Percentiles rank a stretch among this genome's conserved stretches.
phyloP scores from a whole-genome alignment of 2,888 invertebrate species.

The Spilosoma lubricipeda region DNA sequence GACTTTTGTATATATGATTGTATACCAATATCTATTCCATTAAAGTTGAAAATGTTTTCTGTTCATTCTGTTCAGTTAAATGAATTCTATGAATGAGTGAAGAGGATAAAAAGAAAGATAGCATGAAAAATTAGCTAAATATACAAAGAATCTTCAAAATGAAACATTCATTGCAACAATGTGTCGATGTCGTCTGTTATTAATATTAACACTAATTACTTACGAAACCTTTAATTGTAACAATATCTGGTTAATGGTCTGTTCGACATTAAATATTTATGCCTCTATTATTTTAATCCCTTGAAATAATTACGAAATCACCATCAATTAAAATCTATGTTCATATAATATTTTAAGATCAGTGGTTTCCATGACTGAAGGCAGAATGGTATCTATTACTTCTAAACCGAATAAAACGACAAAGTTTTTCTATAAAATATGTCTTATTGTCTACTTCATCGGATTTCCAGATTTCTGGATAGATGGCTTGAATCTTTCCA shows the following conservation, averaged over 20 bases:
- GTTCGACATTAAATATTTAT: background rate
- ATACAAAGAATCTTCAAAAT: no score
- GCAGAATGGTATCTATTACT: conserved; percentile 16
- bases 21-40: no score
- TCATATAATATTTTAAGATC: background rate
- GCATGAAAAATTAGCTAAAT: no score
- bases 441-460: conserved; percentile 37
- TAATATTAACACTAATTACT: no score
- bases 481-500: conserved; percentile 44
- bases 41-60: no score
- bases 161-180: no score
- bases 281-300: background rate
- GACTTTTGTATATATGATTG: no score
- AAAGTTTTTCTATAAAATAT: conserved; percentile 45
- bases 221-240: no score
- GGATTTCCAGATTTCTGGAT: conserved; percentile 62
- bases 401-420: conserved; percentile 38
- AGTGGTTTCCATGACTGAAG: background rate
- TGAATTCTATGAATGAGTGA: no score
- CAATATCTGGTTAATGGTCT: background rate
- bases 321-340: background rate
- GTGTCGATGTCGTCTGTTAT: no score
- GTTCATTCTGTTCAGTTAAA: no score
- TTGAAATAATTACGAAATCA: conserved; percentile 4
- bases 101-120: no score